Conservation (phyloP, 2,113 vertebrate genomes). For the Choloepus hoffmanni region DNA sequence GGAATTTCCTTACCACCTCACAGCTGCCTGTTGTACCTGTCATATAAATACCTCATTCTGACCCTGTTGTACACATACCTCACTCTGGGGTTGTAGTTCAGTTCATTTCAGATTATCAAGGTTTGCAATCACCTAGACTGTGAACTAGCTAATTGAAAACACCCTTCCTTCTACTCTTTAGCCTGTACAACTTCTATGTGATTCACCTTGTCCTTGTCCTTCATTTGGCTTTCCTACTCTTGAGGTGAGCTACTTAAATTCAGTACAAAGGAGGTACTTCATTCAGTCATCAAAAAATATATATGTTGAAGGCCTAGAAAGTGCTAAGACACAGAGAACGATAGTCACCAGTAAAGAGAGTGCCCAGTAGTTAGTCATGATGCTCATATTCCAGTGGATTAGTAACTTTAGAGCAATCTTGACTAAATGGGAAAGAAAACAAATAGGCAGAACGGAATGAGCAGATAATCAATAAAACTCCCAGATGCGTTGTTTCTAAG, state of each 20-base stretch:
- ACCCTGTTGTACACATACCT: background rate
- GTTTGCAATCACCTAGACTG: background rate
- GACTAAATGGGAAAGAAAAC: background rate
- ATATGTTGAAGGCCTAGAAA: background rate
- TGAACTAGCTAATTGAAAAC: background rate
- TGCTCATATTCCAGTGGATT: background rate
- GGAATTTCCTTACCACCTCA: background rate
- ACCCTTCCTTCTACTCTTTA: background rate
- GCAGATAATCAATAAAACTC: background rate
- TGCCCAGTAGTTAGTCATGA: background rate
- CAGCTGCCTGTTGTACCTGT: background rate
- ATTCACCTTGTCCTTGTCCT: background rate
- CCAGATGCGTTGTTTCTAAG: conserved; percentile 2
- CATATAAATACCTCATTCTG: background rate
- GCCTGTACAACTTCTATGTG: background rate
- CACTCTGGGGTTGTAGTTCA: background rate
- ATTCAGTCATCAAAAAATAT: background rate
- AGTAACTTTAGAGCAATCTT: background rate
- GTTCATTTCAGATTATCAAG: background rate
- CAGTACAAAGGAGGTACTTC: background rate
- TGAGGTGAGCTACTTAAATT: background rate
- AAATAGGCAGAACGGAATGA: background rate
- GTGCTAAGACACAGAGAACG: background rate
- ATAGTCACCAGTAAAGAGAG: background rate
- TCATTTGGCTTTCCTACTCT: background rate